phyloP scores from a whole-genome alignment of 2,113 vertebrate species.

The Actenoides hombroni region DNA sequence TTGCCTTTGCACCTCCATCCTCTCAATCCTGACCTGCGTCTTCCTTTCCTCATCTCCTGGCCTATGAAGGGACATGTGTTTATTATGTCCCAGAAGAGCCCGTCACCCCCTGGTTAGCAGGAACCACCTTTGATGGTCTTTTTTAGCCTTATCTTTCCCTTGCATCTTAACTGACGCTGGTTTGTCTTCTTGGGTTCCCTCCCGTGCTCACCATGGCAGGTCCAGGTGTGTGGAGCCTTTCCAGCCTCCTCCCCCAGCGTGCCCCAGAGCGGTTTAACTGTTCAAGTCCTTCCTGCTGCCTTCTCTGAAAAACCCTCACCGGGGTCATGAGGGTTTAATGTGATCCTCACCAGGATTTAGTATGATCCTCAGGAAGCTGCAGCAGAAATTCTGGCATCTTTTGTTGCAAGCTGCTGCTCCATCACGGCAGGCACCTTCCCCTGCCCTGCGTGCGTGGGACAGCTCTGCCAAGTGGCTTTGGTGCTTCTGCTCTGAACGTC shows the following conservation, averaged over 20 bases:
- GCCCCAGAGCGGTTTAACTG: constrained; percentile 50
- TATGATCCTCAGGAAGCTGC: not conserved
- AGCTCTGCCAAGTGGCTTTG: not conserved
- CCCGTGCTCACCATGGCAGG: not conserved
- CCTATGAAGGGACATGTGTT: not conserved
- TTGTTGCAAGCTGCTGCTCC: not conserved
- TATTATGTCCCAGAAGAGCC: not conserved
- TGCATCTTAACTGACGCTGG: constrained; percentile 51
- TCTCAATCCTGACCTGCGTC: not conserved
- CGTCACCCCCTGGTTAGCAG: not conserved
- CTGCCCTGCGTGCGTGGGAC: not conserved
- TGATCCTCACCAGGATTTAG: not conserved
- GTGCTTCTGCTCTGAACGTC: not conserved
- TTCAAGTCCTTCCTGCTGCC: not conserved
- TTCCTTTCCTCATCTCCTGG: not conserved
- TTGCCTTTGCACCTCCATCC: not conserved
- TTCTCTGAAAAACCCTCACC: not conserved
- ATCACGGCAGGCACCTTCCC: fast-evolving
- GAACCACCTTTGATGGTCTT: not conserved
- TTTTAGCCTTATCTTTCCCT: constrained; percentile 41
- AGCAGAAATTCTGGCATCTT: not conserved
- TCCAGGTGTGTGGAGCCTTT: constrained; percentile 28
- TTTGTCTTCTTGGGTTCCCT: not conserved
- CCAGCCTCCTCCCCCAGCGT: not conserved
- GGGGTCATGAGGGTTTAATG: not conserved